Evolutionary conservation across 2,797 vertebrate species (phyloP), one percentile per base, ranked within the genome.

Genomic region (Odontamblyopus rebecca): DNA sequence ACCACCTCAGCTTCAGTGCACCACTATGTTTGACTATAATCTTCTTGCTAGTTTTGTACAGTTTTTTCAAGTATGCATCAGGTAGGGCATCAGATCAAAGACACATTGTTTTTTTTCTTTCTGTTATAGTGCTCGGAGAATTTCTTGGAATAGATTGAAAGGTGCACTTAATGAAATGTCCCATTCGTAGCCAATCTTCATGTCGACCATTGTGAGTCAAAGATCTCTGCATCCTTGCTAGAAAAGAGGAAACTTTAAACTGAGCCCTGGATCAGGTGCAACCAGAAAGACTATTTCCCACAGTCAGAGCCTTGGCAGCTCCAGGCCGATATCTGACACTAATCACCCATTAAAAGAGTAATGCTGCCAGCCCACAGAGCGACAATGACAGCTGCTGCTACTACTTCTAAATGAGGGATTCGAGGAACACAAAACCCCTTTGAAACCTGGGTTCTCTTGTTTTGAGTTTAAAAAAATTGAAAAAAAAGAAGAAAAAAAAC

Each of bases 291-390:
- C 73, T 74, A 80, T 93, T 95, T 95, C 94, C 93, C 94, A 95
- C 92, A 94, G 88, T 92, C 77, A 54, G 87, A 74, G 78, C 84
- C 73, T 74, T 71, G 77, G 85, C 76, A 64, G 88, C 82, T 83
- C 82, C 68, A 79, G 87, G 88, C 82, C 89, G 93, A 93, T 91
- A 94, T 92, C 84, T 93, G 93, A 94, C 92, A 93, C 94, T 93
- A 93, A 94, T 94, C 92, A 93, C 81, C 92, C 92, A 93, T 94
- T 94, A 93, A 92, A 93, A 89, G 90, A 80, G 86, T 84, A 91
- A 91, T 89, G 77, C 88, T 83, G 81, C 85, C 88, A 90, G 82
- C 69, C 74, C 56, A 70, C 50, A 85, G 80, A 85, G 82, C 51
- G 87, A 86, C 81, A 67, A 83, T 77, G 90, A 87, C 93, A 93